Evolutionary conservation across 1,140 invertebrate species (phyloP).

Genomic region (Heliconius himera): DNA sequence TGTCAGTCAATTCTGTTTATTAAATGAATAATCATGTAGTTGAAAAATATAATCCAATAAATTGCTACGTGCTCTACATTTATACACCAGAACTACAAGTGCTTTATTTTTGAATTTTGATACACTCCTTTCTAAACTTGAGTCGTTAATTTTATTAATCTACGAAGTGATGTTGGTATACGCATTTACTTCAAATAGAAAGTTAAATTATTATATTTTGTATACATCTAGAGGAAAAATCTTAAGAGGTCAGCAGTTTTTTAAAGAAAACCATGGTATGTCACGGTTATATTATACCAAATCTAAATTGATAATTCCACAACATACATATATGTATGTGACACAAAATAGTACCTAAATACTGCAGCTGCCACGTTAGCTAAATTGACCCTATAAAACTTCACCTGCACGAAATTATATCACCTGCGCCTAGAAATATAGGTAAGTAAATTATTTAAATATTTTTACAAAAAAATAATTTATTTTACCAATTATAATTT

Average conservation of each 20-base stretch:
- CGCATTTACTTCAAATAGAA: too few species aligned
- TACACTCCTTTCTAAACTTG: neutral
- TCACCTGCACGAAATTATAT: constrained; percentile 17
- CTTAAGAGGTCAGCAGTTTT: too few species aligned
- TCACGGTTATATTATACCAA: too few species aligned
- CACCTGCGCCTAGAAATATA: constrained; percentile 7
- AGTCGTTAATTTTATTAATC: neutral
- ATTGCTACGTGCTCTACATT: neutral
- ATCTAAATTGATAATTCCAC: too few species aligned
- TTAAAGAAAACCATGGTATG: too few species aligned
- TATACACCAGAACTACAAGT: neutral
- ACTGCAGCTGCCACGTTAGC: neutral
- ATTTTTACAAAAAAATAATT: neutral
- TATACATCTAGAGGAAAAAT: too few species aligned
- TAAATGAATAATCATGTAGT: too few species aligned
- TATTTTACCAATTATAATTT: neutral
- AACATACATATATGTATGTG: neutral
- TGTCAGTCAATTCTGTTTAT: too few species aligned
- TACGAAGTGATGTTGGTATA: too few species aligned
- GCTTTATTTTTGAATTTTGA: constrained; percentile 2
- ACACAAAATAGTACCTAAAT: neutral
- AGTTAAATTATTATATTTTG: too few species aligned
- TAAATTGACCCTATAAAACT: constrained; percentile 6
- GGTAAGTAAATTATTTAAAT: neutral
- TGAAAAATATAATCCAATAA: neutral